Evolutionary conservation across 2,888 invertebrate species (phyloP).

Genomic region (Apocheima hispidaria): DNA sequence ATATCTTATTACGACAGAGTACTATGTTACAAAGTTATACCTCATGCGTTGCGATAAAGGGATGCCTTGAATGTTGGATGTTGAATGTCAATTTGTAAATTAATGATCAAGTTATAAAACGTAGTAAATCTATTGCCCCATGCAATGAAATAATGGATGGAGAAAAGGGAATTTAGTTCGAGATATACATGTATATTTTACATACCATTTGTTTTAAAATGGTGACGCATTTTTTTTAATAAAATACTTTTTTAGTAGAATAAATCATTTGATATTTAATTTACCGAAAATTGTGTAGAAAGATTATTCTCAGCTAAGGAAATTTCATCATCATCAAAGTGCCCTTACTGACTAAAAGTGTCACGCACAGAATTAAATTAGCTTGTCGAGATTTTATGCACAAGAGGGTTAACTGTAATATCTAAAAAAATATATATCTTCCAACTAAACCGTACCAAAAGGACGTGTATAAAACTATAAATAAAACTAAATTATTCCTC

Average conservation of each 20-base stretch:
- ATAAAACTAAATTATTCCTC: constrained; percentile 37
- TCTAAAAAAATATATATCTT: neutral
- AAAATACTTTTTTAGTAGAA: too few relatives aligned
- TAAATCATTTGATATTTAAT: too few relatives aligned
- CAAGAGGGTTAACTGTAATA: too few relatives aligned
- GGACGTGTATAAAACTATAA: constrained; percentile 14
- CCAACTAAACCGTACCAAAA: neutral
- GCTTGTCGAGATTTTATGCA: too few relatives aligned
- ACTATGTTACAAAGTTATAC: neutral
- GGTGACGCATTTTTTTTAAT: too few relatives aligned
- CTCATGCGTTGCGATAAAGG: neutral
- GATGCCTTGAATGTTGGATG: constrained; percentile 18
- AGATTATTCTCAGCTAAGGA: too few relatives aligned
- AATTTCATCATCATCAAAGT: too few relatives aligned
- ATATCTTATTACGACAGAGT: constrained; percentile 13
- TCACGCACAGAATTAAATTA: too few relatives aligned
- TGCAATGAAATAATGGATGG: constrained; percentile 6
- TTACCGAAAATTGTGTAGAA: too few relatives aligned
- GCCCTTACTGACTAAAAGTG: too few relatives aligned
- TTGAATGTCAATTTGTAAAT: constrained; percentile 21
- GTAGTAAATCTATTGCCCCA: neutral
- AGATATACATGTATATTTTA: neutral
- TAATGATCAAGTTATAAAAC: constrained; percentile 9
- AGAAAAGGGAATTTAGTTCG: neutral
- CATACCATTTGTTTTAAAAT: too few relatives aligned